Evolutionary conservation across 2,888 invertebrate species (phyloP).

Genomic region (Pelosia muscerda): DNA sequence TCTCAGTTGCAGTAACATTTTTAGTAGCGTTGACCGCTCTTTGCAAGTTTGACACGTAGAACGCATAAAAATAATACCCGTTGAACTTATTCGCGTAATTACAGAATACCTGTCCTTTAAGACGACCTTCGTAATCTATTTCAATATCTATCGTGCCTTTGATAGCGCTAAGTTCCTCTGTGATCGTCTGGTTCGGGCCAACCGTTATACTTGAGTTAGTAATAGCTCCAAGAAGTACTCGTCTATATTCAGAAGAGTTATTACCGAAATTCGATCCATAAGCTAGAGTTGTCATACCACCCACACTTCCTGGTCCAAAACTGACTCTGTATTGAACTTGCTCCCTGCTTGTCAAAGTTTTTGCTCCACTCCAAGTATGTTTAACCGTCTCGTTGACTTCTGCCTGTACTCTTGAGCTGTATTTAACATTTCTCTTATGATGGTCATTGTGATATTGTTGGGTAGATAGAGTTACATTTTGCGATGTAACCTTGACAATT

Average conservation of each 20-base stretch:
- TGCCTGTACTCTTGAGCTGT: background rate
- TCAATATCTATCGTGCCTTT: background rate
- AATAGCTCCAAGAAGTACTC: background rate
- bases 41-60: background rate
- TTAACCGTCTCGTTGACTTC: background rate
- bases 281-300: background rate
- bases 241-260: background rate
- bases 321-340: background rate
- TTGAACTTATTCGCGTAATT: background rate
- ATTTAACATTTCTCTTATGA: background rate
- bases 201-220: background rate
- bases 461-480: background rate
- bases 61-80: background rate
- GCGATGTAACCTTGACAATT: background rate
- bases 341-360: background rate
- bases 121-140: background rate
- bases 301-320: background rate
- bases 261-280: background rate
- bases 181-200: background rate
- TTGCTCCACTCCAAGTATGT: background rate
- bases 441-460: background rate
- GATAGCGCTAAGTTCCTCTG: background rate
- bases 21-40: background rate
- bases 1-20: background rate
- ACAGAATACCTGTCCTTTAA: constrained; percentile 3